Base-by-base conservation (phyloP, 2,797 vertebrate species). In the Microhierax caerulescens region DNA sequence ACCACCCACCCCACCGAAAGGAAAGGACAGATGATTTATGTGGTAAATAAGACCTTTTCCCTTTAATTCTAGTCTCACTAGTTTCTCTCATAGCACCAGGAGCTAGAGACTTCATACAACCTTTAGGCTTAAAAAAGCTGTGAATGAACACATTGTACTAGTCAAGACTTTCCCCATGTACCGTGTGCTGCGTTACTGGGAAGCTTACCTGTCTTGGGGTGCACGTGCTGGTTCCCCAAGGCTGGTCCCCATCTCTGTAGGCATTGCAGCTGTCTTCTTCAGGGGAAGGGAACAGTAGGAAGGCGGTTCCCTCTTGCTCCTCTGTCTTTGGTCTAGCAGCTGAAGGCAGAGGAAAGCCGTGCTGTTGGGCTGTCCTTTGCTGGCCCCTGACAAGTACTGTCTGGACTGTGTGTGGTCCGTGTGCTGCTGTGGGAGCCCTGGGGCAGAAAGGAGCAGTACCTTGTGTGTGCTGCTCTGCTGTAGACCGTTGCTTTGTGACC, bases 91-190 rank as follows among this genome's bases (percentile, higher is more conserved):
- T 43, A 88, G 48, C 30, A 57, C 16, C 28, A 23, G 19, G 48
- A 85, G 17, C 28, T 41, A 28, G 13, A 85, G 14, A 34, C 27
- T 64, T 80, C 32, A 10, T 10, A 17, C 15, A 13, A 19, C 20
- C 34, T 61, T 54, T 54, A 50, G 11, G 37, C 21, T 84, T 65
- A 56, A 37, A 18, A 56, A 43, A 2, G 20, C 25, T 77, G 17
- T 48, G 13, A 54, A 76, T 0, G 0, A 95, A 15, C 16, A 70
- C 0, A 2, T 2, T 7, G 13, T 25, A 7, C 17, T 12, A 11
- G 6, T 37, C 36, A 30, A 53, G 51, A 28, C 11, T 69, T 75
- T 65, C 25, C 28, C 67, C 36, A 30, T 0, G 2, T 32, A 41
- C 28, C 41, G 25, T 22, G 39, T 48, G 12, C 5, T 0, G 0